Base-by-base conservation (phyloP, 2,888 invertebrate species). In the Ectropis crepuscularia region DNA sequence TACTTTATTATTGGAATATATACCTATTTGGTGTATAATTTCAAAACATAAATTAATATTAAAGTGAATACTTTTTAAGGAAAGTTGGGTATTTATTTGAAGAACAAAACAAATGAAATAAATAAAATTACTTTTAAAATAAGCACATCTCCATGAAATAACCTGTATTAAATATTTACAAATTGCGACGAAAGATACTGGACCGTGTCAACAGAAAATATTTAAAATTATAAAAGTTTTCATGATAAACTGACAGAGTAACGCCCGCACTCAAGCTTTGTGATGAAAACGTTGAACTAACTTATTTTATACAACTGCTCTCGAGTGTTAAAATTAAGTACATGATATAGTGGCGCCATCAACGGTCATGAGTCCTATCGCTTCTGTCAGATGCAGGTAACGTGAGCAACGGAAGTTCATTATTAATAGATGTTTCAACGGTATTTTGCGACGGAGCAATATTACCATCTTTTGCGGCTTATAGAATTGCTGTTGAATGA, bases 311-410 rank as follows among this genome's bases (percentile, higher is more conserved):
- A 28, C 16, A 28, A 28, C 16, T 28, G 16, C 16, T 28, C 16
- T 28, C 16, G 16, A 28, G 16, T 28, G 16, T 28, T 28, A 28
- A 28, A 2, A 28, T 28, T 28, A 28, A 1, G 4, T 28, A 28
- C 4, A n/a, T 28, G 16, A 28, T 28, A 28, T 28, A 28, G 16
- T 28, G 16, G 16, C 16, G 16, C 16, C 16, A 28, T 28, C 16
- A 28, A 28, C 16, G 16, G 16, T 28, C 16, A 28, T 28, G 16
- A 86, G 83, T 86, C 82, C 81, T 87, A 85, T 88, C 88, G 87
- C 89, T 87, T 89, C 87, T 89, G 90, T 89, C 90, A 89, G 84
- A 82, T 80, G 85, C 89, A 88, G 82, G 82, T 80, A 84, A 77
- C 76, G 78, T 78, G 78, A 81, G 85, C 81, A 85, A 87, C 86